These are phyloP conservation scores for Tolypeutes matacus DNA, from an alignment of 2,797 vertebrate genomes.

Conservation along the genomic window DNA sequence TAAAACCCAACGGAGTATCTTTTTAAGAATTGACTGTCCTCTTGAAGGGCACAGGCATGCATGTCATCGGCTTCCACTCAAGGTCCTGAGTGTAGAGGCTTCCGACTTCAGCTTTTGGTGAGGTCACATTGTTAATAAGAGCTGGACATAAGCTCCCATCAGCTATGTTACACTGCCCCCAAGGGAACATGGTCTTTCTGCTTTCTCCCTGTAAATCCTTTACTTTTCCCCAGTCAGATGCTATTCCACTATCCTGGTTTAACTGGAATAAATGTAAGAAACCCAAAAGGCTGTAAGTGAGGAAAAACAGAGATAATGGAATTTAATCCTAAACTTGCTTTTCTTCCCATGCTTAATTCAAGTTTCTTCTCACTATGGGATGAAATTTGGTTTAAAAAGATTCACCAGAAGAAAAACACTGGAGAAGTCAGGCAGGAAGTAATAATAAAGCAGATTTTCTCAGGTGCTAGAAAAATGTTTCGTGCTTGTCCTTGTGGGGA, in stretches of 20 bases:
- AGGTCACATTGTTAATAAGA: not conserved
- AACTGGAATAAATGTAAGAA: slow-evolving; percentile 38
- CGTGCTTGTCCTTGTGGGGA: not conserved
- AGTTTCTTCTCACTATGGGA: slow-evolving; percentile 56
- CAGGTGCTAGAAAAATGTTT: not conserved
- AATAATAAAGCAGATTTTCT: not conserved
- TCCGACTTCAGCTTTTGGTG: not conserved
- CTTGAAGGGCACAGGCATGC: not conserved
- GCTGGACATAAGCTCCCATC: not conserved
- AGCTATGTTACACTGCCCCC: not conserved
- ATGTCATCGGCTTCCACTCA: not conserved
- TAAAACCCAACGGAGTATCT: not conserved
- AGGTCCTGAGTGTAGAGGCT: not conserved
- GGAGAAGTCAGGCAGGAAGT: slow-evolving; percentile 8
- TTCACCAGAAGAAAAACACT: slow-evolving; percentile 37
- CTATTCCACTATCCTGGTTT: slow-evolving; percentile 36
- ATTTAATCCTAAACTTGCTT: slow-evolving; percentile 50
- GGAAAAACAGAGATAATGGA: slow-evolving; percentile 41
- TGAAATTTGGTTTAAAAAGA: slow-evolving; percentile 60
- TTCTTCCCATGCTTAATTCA: slow-evolving; percentile 46
- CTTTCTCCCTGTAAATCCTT: not conserved
- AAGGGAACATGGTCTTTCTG: not conserved
- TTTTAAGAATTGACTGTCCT: not conserved
- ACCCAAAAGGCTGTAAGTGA: slow-evolving; percentile 54
- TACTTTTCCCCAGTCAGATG: not conserved